Percentiles rank a stretch among this genome's conserved stretches.
These are phyloP conservation scores for Pseudolaguvia tuberculata DNA, from an alignment of 2,113 vertebrate species.

Conservation along the genomic window DNA sequence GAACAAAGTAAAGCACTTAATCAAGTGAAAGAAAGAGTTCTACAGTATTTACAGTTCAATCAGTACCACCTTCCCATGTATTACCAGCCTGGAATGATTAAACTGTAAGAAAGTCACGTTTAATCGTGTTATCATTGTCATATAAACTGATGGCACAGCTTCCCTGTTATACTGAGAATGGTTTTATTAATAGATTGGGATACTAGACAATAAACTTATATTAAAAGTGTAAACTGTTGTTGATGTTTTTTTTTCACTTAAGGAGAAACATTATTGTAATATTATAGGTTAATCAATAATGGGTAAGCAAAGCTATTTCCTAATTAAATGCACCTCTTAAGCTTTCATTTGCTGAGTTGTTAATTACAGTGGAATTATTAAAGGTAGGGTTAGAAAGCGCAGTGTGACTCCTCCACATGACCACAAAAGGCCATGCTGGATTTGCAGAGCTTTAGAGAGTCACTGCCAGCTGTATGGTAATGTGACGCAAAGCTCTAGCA, in stretches of 20 bases:
- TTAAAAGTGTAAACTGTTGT: background rate
- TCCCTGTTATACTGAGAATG: background rate
- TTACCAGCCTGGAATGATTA: conserved; percentile 63
- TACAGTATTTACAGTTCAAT: conserved; percentile 77
- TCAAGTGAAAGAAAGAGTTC: conserved; percentile 62
- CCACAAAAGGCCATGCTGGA: conserved; percentile 51
- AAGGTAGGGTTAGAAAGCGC: conserved; percentile 28
- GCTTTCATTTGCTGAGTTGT: conserved; percentile 14
- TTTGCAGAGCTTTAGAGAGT: conserved; percentile 47
- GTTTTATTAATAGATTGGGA: background rate
- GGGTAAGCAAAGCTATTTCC: background rate
- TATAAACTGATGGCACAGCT: background rate
- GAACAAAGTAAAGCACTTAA: conserved; percentile 44
- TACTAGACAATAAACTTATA: background rate
- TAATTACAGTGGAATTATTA: conserved; percentile 25
- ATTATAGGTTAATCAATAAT: background rate
- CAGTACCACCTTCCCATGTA: conserved; percentile 84
- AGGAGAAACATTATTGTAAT: background rate
- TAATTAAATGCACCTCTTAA: conserved; percentile 1
- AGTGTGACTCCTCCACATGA: conserved; percentile 45
- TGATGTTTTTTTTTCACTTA: background rate
- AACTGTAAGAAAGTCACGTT: conserved; percentile 43
- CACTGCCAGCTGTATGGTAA: conserved; percentile 88
- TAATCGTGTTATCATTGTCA: too few species aligned
- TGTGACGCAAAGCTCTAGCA: conserved; percentile 62